phyloP scores from a whole-genome alignment of 2,888 invertebrate species.

The Carpatolechia fugitivella region DNA sequence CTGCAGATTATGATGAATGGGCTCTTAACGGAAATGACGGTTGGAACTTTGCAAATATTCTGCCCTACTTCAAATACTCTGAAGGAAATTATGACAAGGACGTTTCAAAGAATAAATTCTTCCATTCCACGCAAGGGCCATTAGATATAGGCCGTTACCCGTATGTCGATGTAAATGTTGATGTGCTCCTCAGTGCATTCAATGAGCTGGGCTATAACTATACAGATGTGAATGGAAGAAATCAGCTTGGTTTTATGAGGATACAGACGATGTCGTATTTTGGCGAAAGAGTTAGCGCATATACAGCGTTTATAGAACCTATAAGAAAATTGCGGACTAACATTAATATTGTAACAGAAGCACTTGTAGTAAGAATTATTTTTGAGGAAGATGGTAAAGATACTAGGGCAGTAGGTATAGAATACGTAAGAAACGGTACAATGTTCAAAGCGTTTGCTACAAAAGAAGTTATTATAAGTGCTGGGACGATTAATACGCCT shows the following conservation, averaged over 20 bases:
- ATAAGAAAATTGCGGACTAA: conserved; percentile 59
- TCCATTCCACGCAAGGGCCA: conserved; percentile 68
- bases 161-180: conserved; percentile 67
- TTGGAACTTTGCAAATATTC: conserved; percentile 61
- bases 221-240: conserved; percentile 66
- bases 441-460: conserved; percentile 43
- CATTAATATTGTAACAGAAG: conserved; percentile 58
- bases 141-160: conserved; percentile 68
- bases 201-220: conserved; percentile 69
- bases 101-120: conserved; percentile 62
- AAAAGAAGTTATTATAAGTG: conserved; percentile 65
- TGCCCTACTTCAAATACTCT: conserved; percentile 71
- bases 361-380: conserved; percentile 61
- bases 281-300: conserved; percentile 69
- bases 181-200: conserved; percentile 62
- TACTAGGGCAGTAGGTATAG: conserved; percentile 49
- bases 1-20: conserved; percentile 73
- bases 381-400: conserved; percentile 43
- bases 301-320: conserved; percentile 68
- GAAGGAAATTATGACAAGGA: conserved; percentile 73
- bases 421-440: conserved; percentile 67
- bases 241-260: conserved; percentile 68
- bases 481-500: conserved; percentile 68
- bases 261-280: conserved; percentile 68
- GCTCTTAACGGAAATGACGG: conserved; percentile 63